Evolutionary conservation across 2,888 invertebrate genomes (phyloP).

Genomic region (Lasius platythorax): DNA sequence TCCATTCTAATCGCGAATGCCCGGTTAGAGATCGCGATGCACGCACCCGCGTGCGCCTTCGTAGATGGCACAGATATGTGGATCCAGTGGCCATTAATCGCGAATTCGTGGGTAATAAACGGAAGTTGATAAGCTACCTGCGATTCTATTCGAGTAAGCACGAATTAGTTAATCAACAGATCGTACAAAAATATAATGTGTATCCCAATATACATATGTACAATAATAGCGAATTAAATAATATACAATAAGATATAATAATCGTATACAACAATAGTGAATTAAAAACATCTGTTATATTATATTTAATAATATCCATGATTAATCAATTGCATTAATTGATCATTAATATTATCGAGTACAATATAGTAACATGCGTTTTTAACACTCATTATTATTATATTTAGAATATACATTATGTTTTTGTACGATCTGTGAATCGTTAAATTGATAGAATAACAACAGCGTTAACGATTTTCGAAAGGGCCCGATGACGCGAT

Average conservation of each 20-base stretch:
- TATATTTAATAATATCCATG: neutral
- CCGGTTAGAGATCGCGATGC: constrained; percentile 64
- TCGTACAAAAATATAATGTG: neutral
- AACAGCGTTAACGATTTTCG: constrained; percentile 15
- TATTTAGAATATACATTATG: neutral
- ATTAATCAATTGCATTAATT: neutral
- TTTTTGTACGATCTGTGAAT: neutral
- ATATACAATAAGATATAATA: too few relatives aligned
- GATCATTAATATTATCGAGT: too few relatives aligned
- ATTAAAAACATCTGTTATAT: neutral
- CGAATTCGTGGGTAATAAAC: constrained; percentile 13
- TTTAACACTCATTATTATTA: too few relatives aligned
- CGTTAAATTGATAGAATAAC: neutral
- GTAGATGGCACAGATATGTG: constrained; percentile 46
- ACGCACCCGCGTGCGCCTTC: constrained; percentile 66
- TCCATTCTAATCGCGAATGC: constrained; percentile 68
- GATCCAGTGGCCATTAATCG: constrained; percentile 55
- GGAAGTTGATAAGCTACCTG: constrained; percentile 38
- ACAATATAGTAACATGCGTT: too few relatives aligned
- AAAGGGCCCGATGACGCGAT: constrained; percentile 62
- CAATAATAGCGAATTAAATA: neutral
- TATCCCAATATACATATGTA: neutral
- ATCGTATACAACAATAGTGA: too few relatives aligned
- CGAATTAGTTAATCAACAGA: neutral
- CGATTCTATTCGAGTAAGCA: constrained; percentile 13